These are phyloP conservation scores for Philonicus albiceps DNA, from an alignment of 2,888 invertebrate genomes.

Conservation along the genomic window DNA sequence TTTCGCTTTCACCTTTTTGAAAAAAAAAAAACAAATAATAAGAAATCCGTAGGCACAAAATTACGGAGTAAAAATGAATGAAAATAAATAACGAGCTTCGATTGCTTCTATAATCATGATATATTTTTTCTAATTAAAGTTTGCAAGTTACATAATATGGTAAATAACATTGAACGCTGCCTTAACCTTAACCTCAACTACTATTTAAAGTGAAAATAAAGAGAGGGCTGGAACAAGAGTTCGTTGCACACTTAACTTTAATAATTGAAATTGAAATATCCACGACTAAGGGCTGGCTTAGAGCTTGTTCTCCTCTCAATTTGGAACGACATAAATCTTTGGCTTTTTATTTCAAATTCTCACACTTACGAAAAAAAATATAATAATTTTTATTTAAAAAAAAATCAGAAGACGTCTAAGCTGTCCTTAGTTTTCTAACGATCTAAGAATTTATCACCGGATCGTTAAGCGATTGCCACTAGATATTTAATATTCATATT, in stretches of 20 bases:
- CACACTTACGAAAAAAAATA: neutral
- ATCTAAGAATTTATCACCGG: neutral
- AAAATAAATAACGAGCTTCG: constrained; percentile 8
- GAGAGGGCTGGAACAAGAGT: neutral
- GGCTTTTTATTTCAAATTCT: neutral
- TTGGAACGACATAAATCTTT: constrained; percentile 22
- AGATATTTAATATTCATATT: neutral
- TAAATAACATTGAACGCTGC: constrained; percentile 14
- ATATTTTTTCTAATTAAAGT: constrained; percentile 32
- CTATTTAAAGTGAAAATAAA: neutral
- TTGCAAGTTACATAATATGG: neutral
- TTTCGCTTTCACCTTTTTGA: constrained; percentile 9
- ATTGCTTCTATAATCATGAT: constrained; percentile 29
- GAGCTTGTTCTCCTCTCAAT: neutral
- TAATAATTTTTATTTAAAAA: neutral
- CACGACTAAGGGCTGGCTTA: neutral
- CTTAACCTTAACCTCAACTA: neutral
- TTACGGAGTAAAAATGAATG: neutral
- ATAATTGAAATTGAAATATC: neutral
- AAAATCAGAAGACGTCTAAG: neutral
- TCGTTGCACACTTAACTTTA: neutral
- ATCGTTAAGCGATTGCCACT: neutral
- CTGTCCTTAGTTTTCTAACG: neutral
- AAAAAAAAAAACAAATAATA: neutral
- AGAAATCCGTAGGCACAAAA: constrained; percentile 45